Evolutionary conservation across 2,888 invertebrate species (phyloP).

Genomic region (Drosophila borealis): DNA sequence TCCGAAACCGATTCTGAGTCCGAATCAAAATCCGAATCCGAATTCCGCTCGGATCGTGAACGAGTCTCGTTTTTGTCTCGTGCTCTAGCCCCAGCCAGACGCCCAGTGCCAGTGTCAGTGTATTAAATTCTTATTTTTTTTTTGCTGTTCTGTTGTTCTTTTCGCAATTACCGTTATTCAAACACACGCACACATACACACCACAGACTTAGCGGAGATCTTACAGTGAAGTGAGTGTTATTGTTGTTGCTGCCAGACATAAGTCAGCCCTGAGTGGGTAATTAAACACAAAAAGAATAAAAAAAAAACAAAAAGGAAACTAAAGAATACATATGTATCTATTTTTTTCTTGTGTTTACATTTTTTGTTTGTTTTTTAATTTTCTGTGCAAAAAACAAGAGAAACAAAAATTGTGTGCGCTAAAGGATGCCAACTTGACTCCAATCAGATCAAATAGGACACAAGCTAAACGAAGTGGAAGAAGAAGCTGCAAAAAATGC

Average conservation of each 20-base stretch:
- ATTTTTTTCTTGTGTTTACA: slow-evolving; percentile 22
- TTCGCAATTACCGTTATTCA: slow-evolving; percentile 68
- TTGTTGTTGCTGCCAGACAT: slow-evolving; percentile 39
- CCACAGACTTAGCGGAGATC: slow-evolving; percentile 35
- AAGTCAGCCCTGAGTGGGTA: slow-evolving; percentile 32
- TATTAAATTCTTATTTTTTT: slow-evolving; percentile 53
- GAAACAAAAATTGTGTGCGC: slow-evolving; percentile 28
- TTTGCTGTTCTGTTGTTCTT: slow-evolving; percentile 50
- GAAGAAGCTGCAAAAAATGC: slow-evolving; percentile 26
- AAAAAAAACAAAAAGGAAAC: slow-evolving; percentile 17
- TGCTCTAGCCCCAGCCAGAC: slow-evolving; percentile 32
- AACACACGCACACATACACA: slow-evolving; percentile 28
- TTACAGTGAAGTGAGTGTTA: slow-evolving; percentile 75
- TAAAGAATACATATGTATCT: slow-evolving; percentile 13
- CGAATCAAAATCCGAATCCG: slow-evolving; percentile 34
- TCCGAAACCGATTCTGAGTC: slow-evolving; percentile 35
- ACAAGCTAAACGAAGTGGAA: slow-evolving; percentile 5
- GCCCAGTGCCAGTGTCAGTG: slow-evolving; percentile 56
- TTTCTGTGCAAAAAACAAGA: slow-evolving; percentile 35
- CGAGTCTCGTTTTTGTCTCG: slow-evolving; percentile 63
- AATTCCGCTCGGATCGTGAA: slow-evolving; percentile 50
- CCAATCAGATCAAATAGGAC: slow-evolving; percentile 32
- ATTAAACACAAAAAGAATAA: slow-evolving; percentile 22
- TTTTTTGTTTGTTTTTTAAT: slow-evolving; percentile 40
- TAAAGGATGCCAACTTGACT: slow-evolving; percentile 44